Evolutionary conservation across 2,797 vertebrate species (phyloP).

Genomic region (Valencia hispanica): DNA sequence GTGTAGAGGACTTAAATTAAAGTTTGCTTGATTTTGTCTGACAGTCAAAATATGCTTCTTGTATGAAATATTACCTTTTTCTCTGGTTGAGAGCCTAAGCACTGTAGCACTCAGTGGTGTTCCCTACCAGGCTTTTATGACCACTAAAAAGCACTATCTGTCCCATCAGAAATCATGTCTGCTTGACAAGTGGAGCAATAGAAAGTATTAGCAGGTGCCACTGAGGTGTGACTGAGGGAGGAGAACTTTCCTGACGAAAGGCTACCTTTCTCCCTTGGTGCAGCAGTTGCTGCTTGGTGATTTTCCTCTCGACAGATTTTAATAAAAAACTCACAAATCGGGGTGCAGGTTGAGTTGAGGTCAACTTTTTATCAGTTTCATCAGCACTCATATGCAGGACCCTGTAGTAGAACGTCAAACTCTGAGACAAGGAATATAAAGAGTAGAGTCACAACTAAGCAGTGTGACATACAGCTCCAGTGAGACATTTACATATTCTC

Average conservation of each 20-base stretch:
- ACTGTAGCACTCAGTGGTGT: constrained; percentile 49
- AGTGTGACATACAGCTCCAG: background rate
- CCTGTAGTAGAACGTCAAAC: constrained; percentile 30
- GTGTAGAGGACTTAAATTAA: constrained; percentile 77
- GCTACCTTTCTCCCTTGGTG: constrained; percentile 28
- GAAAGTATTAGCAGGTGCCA: constrained; percentile 64
- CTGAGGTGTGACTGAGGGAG: constrained; percentile 64
- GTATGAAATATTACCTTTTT: constrained; percentile 63
- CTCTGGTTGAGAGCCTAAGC: constrained; percentile 45
- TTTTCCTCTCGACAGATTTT: constrained; percentile 49
- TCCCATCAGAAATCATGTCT: constrained; percentile 65
- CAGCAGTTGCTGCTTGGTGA: constrained; percentile 27
- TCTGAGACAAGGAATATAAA: constrained; percentile 26
- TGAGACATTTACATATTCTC: background rate
- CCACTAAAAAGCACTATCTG: constrained; percentile 62
- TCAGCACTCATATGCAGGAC: constrained; percentile 36
- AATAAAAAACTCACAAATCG: constrained; percentile 53
- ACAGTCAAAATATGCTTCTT: constrained; percentile 81
- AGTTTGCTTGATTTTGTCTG: constrained; percentile 83
- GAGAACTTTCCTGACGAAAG: constrained; percentile 46
- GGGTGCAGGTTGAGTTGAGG: constrained; percentile 25
- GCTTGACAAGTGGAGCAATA: constrained; percentile 64
- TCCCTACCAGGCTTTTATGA: constrained; percentile 49
- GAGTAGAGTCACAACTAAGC: constrained; percentile 24
- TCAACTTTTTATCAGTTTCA: constrained; percentile 43